phyloP scores from a whole-genome alignment of 1,140 invertebrate genomes.

The Agraylea sexmaculata region DNA sequence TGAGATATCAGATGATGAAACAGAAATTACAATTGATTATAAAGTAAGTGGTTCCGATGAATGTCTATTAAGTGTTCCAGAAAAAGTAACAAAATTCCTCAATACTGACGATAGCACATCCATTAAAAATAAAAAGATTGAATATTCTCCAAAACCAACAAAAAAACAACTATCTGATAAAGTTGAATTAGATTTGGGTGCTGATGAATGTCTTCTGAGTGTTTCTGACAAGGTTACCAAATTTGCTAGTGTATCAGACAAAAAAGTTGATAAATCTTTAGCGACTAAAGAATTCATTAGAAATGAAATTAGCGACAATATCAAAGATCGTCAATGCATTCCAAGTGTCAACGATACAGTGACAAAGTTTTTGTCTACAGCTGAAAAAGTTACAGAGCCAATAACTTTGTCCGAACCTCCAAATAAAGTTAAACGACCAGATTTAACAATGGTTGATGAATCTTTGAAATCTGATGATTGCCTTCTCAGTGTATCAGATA shows the following conservation, averaged over 20 bases:
- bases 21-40: constrained; percentile 24
- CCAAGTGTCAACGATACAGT: constrained; percentile 55
- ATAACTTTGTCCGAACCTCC: constrained; percentile 28
- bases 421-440: constrained; percentile 37
- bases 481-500: constrained; percentile 45
- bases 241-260: constrained; percentile 38
- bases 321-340: constrained; percentile 48
- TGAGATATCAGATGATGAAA: constrained; percentile 40
- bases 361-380: constrained; percentile 47
- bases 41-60: constrained; percentile 28
- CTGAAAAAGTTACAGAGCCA: constrained; percentile 41
- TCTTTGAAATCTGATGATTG: constrained; percentile 42
- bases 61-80: constrained; percentile 36
- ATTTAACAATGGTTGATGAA: constrained; percentile 41
- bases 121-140: constrained; percentile 25
- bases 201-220: constrained; percentile 43
- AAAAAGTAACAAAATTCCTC: constrained; percentile 42
- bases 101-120: constrained; percentile 29
- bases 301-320: constrained; percentile 34
- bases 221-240: constrained; percentile 50
- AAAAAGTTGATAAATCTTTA: constrained; percentile 27
- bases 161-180: constrained; percentile 27
- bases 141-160: constrained; percentile 27
- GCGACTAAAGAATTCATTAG: constrained; percentile 29
- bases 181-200: constrained; percentile 28